Evolutionary conservation across 2,797 vertebrate genomes (phyloP), one percentile per base, ranked within the genome.

Genomic region (Dendrocincla fuliginosa): DNA sequence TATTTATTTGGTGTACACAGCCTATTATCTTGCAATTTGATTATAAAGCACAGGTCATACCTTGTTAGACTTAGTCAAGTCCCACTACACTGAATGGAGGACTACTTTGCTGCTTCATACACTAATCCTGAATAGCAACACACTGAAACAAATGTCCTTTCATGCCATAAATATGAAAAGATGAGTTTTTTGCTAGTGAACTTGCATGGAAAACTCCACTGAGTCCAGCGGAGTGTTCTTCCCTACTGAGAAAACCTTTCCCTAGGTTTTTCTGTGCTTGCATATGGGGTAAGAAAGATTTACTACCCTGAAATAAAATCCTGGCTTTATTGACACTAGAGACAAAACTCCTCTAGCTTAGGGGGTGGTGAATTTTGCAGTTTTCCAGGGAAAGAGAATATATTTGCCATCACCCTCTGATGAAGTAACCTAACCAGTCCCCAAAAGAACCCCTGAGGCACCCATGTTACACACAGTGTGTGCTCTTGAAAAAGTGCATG

Each of bases 401-500:
- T 4, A 3, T 28, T 33, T 5, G 25, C 30, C 35, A 22, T 50
- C 6, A 28, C 8, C 12, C 44, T 11, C 17, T 32, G 13, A 24
- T 9, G 25, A 39, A 67, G 27, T 6, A 24, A 44, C 12, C 39
- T 71, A 9, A 7, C n/a, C 52, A 37, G 42, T 27, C 15, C 53
- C 44, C 41, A 39, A 24, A 52, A 61, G 53, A 61, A 44, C 5
- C 3, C 25, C 30, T 10, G 14, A n/a, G 33, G 56, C 22, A 28
- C 11, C 19, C 27, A 6, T 0, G 1, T 18, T 23, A 64, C 16
- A 30, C 0, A 2, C 24, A 19, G 7, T 2, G 8, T 4, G 14
- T 7, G 19, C 39, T 32, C 57, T 42, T 28, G 50, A 25, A 76
- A n/a, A 46, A 41, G 6, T 1, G 1, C 13, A 1, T 17, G 35